phyloP scores from a whole-genome alignment of 2,113 vertebrate species.

The Pholis gunnellus region DNA sequence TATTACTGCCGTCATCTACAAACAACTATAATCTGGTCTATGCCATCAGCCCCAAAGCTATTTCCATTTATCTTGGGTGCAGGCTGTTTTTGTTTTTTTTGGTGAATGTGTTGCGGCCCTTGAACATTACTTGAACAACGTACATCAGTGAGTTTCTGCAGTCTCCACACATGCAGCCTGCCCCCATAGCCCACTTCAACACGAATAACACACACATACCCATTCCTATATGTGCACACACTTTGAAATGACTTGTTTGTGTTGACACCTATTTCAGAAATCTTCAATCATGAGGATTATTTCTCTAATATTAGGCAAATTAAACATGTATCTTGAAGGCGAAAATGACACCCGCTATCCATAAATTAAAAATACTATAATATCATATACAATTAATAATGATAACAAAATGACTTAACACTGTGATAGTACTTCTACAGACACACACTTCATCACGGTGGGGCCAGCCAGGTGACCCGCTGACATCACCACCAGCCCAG shows the following conservation, averaged over 20 bases:
- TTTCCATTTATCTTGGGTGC: constrained; percentile 67
- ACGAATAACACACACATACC: constrained; percentile 36
- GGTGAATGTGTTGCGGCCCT: constrained; percentile 46
- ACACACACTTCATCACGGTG: constrained; percentile 4
- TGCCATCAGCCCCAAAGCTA: constrained; percentile 57
- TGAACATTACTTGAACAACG: constrained; percentile 66
- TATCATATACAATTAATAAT: neutral
- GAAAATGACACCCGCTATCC: neutral
- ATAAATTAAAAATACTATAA: neutral
- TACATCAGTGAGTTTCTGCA: constrained; percentile 55
- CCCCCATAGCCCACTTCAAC: constrained; percentile 9
- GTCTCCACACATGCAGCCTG: constrained; percentile 6
- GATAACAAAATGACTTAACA: neutral
- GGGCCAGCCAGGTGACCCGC: constrained; percentile 53
- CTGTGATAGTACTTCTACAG: neutral
- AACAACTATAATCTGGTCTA: constrained; percentile 75
- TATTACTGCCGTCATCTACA: constrained; percentile 63
- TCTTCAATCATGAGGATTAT: neutral
- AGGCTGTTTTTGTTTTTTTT: constrained; percentile 12
- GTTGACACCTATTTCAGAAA: neutral
- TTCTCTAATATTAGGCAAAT: neutral
- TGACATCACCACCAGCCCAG: constrained; percentile 45
- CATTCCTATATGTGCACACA: neutral
- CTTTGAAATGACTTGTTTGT: neutral
- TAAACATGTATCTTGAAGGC: neutral